Evolutionary conservation across 1,140 invertebrate species (phyloP), one percentile per base, ranked within the genome.

Genomic region (Bombus waltoni): DNA sequence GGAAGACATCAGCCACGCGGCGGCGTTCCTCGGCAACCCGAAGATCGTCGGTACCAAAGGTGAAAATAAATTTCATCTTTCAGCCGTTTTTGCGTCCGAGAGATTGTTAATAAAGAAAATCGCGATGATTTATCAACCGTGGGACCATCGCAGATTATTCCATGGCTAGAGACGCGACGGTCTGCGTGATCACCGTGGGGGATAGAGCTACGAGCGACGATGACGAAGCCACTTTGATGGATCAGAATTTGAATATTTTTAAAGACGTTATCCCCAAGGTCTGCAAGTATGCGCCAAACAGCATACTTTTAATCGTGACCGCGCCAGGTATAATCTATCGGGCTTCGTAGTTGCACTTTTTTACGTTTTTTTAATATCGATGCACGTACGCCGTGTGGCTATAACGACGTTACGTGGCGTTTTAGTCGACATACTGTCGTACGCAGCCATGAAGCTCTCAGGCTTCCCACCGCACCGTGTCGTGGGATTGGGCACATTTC

Each of bases 391-490:
- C 15, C 25, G n/a, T 42, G 18, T 40, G 18, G 18, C 5, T 42
- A 13, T 57, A 28, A 42, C 59, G 35, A 28, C 8, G 2, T 65
- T 59, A 28, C 0, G 18, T 77, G 22, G 22, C 73, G 28, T 76
- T 94, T 65, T 90, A 96, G 96, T 97, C n/a, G 96, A 97, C 91
- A 94, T 97, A 85, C 75, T 97, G 83, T 96, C 96, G 47, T 97
- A 96, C 87, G 96, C 96, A 11, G 95, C 96, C 10, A 96, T 96
- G 96, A 97, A 97, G 85, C 85, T 97, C 71, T 96, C 96, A 83
- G 96, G 96, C 44, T 95, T 97, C 73, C 96, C 96, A n/a, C 93
- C 95, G 42, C 94, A 96, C 70, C 95, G 96, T 35, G 96, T 97
- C 6, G 95, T 97, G 87, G 96, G 97, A 6, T 94, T 96, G 57